phyloP scores from a whole-genome alignment of 2,797 vertebrate species.

The Anabacerthia variegaticeps region DNA sequence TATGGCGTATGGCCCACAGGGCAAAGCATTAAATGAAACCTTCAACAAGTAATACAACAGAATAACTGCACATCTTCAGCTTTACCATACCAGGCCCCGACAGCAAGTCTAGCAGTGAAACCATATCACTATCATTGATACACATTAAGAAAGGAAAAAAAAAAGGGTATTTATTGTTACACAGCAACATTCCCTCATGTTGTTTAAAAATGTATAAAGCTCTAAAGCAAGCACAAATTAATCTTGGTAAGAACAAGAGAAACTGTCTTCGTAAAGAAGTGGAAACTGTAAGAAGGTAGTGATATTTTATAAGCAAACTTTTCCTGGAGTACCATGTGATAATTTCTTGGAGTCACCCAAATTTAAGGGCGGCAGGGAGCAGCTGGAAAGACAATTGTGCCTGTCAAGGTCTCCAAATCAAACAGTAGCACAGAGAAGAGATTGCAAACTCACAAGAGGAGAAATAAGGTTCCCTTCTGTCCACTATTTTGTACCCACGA shows the following conservation, averaged over 20 bases:
- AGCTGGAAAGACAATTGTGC: neutral
- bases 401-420: neutral
- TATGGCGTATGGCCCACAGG: neutral
- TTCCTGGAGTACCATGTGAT: neutral
- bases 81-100: neutral
- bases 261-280: neutral
- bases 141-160: neutral
- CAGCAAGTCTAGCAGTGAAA: neutral
- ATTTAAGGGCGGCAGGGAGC: neutral
- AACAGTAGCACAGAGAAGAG: rapidly evolving
- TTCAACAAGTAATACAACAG: neutral
- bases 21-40: neutral
- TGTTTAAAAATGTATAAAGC: neutral
- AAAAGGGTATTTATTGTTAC: neutral
- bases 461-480: neutral
- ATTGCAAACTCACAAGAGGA: neutral
- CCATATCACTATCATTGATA: neutral
- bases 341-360: neutral
- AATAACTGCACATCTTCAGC: neutral
- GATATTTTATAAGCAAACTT: neutral
- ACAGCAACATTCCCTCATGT: neutral
- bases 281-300: neutral
- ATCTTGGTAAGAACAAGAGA: neutral
- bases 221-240: neutral
- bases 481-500: neutral